Conservation (phyloP, 2,113 vertebrate genomes). For the western clawed frog (Xenopus tropicalis) region DNA sequence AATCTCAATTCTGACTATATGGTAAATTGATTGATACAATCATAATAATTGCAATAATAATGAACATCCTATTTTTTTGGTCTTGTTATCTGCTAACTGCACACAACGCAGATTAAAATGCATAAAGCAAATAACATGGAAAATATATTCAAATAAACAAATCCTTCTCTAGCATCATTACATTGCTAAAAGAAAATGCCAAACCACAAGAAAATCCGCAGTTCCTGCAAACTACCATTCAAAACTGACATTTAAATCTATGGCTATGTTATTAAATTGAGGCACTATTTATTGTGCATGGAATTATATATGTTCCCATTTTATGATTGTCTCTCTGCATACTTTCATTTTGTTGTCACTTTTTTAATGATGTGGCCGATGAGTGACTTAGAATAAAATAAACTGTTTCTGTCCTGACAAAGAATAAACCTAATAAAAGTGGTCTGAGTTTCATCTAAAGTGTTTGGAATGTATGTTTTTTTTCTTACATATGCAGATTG, state of each 20-base stretch:
- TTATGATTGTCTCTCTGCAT: slow-evolving; percentile 25
- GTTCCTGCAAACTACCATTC: slow-evolving; percentile 34
- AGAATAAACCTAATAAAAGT: slow-evolving; percentile 15
- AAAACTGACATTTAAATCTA: slow-evolving; percentile 42
- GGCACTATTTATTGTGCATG: slow-evolving; percentile 24
- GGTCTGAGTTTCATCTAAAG: not conserved
- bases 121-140: slow-evolving; percentile 42
- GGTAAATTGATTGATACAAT: slow-evolving; percentile 36
- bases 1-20: slow-evolving; percentile 28
- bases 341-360: slow-evolving; percentile 35
- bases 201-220: slow-evolving; percentile 24
- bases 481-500: slow-evolving; percentile 6
- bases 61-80: slow-evolving; percentile 38
- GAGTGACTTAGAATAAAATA: slow-evolving; percentile 23
- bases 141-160: slow-evolving; percentile 46
- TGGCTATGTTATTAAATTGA: slow-evolving; percentile 38
- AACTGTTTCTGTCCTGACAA: slow-evolving; percentile 18
- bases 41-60: slow-evolving; percentile 40
- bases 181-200: slow-evolving; percentile 41
- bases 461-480: not conserved
- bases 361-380: slow-evolving; percentile 32
- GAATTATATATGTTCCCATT: slow-evolving; percentile 35
- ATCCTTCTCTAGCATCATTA: slow-evolving; percentile 34
- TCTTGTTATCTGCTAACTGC: slow-evolving; percentile 40
- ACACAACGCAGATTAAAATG: slow-evolving; percentile 42